These are phyloP conservation scores for Labroides dimidiatus DNA, from an alignment of 2,797 vertebrate species.

Conservation along the genomic window DNA sequence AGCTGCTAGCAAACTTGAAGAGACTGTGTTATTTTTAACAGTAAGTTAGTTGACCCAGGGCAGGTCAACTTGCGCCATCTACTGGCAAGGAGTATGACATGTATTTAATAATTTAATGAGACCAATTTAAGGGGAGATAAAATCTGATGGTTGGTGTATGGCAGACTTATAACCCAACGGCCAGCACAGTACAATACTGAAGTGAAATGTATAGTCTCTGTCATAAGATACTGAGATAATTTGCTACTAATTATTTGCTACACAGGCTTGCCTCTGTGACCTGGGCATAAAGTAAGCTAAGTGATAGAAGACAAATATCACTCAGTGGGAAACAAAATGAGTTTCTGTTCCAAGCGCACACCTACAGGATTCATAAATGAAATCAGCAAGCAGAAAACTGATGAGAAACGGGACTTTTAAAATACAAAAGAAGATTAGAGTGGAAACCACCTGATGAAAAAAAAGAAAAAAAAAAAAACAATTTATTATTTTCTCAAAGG, in stretches of 20 bases:
- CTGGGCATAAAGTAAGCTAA: neutral
- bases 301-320: neutral
- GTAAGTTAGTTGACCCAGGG: too few relatives aligned
- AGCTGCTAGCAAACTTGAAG: too few relatives aligned
- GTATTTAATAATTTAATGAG: too few relatives aligned
- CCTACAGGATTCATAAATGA: neutral
- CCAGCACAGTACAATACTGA: neutral
- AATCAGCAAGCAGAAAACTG: neutral
- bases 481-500: slow-evolving; percentile 13
- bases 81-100: too few relatives aligned
- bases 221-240: neutral
- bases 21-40: too few relatives aligned
- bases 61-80: too few relatives aligned
- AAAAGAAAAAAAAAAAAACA: neutral
- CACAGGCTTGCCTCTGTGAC: neutral
- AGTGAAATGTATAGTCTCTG: neutral
- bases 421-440: neutral
- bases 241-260: too few relatives aligned
- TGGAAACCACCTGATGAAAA: slow-evolving; percentile 9
- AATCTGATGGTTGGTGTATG: too few relatives aligned
- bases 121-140: too few relatives aligned
- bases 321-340: neutral
- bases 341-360: slow-evolving; percentile 4
- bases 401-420: neutral
- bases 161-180: neutral